phyloP scores from a whole-genome alignment of 2,113 vertebrate species.

The Motacilla alba region DNA sequence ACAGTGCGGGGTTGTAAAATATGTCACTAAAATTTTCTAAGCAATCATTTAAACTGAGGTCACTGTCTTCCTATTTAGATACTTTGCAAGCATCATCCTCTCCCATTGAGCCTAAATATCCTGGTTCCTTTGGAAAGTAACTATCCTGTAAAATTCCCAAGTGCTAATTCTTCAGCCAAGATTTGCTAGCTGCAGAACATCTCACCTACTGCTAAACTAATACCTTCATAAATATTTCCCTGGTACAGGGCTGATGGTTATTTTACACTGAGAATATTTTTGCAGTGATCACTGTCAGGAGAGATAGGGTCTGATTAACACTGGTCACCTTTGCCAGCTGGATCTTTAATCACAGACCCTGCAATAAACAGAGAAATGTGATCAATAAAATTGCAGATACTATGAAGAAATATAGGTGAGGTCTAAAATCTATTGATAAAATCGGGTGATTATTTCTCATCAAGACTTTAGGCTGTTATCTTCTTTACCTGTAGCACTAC shows the following conservation, averaged over 20 bases:
- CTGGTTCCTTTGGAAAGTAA: background rate
- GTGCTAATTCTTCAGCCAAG: background rate
- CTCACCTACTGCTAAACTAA: background rate
- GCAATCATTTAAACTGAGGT: background rate
- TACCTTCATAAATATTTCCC: background rate
- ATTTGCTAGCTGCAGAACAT: background rate
- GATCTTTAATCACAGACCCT: background rate
- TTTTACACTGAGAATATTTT: background rate
- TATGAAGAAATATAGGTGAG: conserved; percentile 5
- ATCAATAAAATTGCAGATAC: background rate
- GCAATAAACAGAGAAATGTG: background rate
- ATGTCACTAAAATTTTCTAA: background rate
- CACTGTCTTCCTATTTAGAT: background rate
- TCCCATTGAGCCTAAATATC: background rate
- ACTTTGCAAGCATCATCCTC: background rate
- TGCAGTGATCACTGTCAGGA: background rate
- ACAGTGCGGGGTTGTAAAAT: background rate
- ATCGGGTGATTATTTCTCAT: conserved; percentile 1
- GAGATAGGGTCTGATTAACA: conserved; percentile 12
- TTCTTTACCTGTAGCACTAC: background rate
- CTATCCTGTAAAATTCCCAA: background rate
- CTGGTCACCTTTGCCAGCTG: background rate
- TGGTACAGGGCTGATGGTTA: background rate
- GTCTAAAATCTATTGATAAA: background rate
- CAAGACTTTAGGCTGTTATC: background rate